phyloP scores from a whole-genome alignment of 2,797 vertebrate species.

The Pelobates cultripes region DNA sequence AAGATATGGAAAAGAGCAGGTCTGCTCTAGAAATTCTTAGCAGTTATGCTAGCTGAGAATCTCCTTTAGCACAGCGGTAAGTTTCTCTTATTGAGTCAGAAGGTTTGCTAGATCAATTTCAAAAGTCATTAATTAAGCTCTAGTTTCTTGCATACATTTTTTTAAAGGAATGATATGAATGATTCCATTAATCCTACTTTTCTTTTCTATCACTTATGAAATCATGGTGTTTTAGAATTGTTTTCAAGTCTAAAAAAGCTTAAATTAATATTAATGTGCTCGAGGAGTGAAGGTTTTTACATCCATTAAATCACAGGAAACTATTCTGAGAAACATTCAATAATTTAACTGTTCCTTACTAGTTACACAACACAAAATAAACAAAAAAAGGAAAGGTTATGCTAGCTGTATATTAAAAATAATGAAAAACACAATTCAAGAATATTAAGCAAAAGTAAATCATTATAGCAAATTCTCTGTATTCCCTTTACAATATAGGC shows the following conservation, averaged over 20 bases:
- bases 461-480: no score
- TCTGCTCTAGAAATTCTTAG: constrained; percentile 31
- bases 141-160: constrained; percentile 15
- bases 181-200: constrained; percentile 39
- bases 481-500: no score
- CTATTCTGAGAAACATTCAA: constrained; percentile 20
- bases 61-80: constrained; percentile 43
- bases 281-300: constrained; percentile 1
- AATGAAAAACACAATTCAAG: no score
- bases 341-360: constrained; percentile 7
- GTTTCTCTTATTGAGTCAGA: constrained; percentile 30
- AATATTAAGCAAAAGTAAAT: no score
- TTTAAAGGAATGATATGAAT: constrained; percentile 2
- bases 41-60: constrained; percentile 14
- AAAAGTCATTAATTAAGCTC: constrained; percentile 45
- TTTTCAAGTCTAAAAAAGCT: constrained; percentile 28
- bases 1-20: constrained; percentile 28
- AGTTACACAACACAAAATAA: not conserved
- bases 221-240: constrained; percentile 11
- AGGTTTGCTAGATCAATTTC: constrained; percentile 40
- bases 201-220: constrained; percentile 21
- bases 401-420: not conserved
- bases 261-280: constrained; percentile 25
- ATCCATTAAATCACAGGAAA: constrained; percentile 5
- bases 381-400: not conserved